phyloP scores from a whole-genome alignment of 2,113 vertebrate species.

The Sula dactylatra region DNA sequence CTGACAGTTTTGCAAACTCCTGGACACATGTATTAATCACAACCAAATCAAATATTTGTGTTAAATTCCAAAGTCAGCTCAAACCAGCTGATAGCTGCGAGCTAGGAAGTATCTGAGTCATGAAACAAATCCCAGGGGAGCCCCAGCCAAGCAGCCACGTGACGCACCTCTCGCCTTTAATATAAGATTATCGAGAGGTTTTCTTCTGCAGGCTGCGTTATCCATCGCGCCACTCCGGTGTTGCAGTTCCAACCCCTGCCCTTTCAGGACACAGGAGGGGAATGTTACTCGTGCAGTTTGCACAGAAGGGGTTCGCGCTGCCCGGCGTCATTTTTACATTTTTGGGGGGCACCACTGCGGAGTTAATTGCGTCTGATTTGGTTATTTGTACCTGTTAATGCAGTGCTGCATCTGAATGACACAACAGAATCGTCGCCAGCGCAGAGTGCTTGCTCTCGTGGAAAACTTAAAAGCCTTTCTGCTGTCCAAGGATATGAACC shows the following conservation, averaged over 20 bases:
- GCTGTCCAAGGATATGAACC: not conserved
- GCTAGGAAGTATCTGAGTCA: not conserved
- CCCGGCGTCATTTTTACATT: not conserved
- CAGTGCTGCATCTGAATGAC: not conserved
- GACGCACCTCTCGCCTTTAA: not conserved
- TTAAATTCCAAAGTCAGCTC: not conserved
- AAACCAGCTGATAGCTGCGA: not conserved
- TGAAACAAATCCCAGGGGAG: not conserved
- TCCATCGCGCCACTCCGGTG: fast-evolving
- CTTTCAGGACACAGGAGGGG: not conserved
- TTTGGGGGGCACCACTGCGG: not conserved
- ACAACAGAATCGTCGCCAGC: fast-evolving
- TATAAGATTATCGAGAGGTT: fast-evolving
- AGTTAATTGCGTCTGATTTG: not conserved
- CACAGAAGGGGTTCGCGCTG: not conserved
- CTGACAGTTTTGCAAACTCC: not conserved
- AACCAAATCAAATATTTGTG: not conserved
- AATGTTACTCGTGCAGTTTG: fast-evolving
- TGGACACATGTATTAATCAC: not conserved
- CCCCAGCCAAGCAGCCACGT: fast-evolving
- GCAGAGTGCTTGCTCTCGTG: not conserved
- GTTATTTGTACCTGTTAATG: not conserved
- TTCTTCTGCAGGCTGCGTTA: not conserved
- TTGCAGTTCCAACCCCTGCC: not conserved
- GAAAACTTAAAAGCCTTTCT: not conserved